Conservation (phyloP, 2,113 vertebrate species). For the Brachirus orientalis region DNA sequence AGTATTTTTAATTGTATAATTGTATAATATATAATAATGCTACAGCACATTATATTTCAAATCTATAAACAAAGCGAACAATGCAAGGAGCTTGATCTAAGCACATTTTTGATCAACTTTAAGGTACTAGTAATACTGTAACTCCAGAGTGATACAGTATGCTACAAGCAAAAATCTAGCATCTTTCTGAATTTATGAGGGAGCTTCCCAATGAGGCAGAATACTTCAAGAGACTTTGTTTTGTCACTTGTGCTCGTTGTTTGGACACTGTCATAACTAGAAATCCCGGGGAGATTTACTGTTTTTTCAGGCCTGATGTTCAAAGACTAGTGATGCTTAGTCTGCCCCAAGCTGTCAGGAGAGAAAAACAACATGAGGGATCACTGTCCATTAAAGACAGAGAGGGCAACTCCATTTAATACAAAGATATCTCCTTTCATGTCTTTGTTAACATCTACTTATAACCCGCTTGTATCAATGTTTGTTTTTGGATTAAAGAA, state of each 20-base stretch:
- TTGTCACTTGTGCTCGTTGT: conserved; percentile 68
- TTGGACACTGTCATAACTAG: conserved; percentile 70
- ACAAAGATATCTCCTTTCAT: conserved; percentile 21
- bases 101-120: conserved; percentile 35
- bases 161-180: conserved; percentile 42
- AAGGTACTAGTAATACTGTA: conserved; percentile 55
- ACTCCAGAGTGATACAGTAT: conserved; percentile 52
- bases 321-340: conserved; percentile 52
- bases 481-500: conserved; percentile 7
- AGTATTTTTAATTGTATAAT: too few relatives aligned
- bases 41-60: too few relatives aligned
- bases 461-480: conserved; percentile 6
- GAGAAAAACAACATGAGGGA: conserved; percentile 66
- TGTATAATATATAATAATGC: too few relatives aligned
- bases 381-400: conserved; percentile 66
- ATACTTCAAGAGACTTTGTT: conserved; percentile 57
- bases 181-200: conserved; percentile 56
- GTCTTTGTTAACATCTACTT: conserved; percentile 19
- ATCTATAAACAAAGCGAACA: too few relatives aligned
- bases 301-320: conserved; percentile 60
- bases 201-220: conserved; percentile 54
- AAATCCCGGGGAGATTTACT: conserved; percentile 69
- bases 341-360: conserved; percentile 57
- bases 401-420: conserved; percentile 46
- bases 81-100: too few relatives aligned